These are phyloP conservation scores for Ochropacha duplaris DNA, from an alignment of 2,888 invertebrate genomes.

Conservation along the genomic window DNA sequence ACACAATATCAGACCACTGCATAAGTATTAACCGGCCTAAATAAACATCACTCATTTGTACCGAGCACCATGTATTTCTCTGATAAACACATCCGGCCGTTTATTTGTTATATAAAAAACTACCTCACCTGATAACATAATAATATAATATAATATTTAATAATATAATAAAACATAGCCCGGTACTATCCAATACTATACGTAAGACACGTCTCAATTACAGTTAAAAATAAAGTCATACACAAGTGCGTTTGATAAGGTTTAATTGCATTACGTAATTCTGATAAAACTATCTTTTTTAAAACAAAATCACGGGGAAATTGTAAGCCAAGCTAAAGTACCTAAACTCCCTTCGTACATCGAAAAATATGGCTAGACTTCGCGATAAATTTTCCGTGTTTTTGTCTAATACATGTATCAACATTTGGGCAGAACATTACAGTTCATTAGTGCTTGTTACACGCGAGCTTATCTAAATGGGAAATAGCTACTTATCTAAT, in stretches of 20 bases:
- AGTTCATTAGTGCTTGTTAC: not conserved
- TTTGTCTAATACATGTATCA: not conserved
- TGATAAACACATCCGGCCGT: slow-evolving; percentile 73
- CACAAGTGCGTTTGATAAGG: not conserved
- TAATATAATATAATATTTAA: no score
- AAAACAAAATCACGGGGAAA: not conserved
- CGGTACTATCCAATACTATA: slow-evolving; percentile 22
- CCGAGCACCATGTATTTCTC: slow-evolving; percentile 38
- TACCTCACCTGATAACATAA: slow-evolving; percentile 50
- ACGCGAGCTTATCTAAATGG: slow-evolving; percentile 57
- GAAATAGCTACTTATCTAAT: slow-evolving; percentile 67
- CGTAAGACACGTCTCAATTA: not conserved
- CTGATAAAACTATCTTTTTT: not conserved
- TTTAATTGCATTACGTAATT: not conserved
- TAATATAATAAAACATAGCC: no score
- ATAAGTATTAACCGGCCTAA: slow-evolving; percentile 46
- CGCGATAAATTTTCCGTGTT: not conserved
- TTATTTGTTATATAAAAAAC: slow-evolving; percentile 47
- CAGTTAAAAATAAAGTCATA: slow-evolving; percentile 15
- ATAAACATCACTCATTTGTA: slow-evolving; percentile 45
- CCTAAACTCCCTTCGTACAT: not conserved
- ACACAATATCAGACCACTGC: slow-evolving; percentile 54
- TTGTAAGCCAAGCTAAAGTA: not conserved
- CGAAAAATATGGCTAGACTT: not conserved
- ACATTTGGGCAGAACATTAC: not conserved